Percentiles rank a stretch among this genome's conserved stretches.
phyloP scores from a whole-genome alignment of 2,888 invertebrate species.

The Drosophila fulvimacula region DNA sequence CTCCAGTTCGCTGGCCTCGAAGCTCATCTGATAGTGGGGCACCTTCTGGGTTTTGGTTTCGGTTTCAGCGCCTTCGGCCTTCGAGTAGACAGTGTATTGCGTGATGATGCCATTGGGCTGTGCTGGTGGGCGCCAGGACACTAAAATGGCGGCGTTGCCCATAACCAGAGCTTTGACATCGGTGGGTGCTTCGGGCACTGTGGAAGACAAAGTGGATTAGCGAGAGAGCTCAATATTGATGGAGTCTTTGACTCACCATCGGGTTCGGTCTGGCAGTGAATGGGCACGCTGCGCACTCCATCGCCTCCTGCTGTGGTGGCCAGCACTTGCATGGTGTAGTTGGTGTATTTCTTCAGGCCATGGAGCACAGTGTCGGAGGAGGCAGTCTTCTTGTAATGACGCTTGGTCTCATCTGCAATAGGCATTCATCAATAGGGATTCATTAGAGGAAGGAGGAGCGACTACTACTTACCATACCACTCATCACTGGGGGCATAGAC shows the following conservation, averaged over 20 bases:
- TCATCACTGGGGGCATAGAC: slow-evolving; percentile 95
- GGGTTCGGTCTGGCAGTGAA: slow-evolving; percentile 97
- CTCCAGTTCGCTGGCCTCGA: slow-evolving; percentile 93
- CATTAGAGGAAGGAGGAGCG: rapidly evolving
- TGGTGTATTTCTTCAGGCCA: slow-evolving; percentile 96
- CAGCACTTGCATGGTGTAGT: slow-evolving; percentile 98
- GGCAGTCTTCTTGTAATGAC: slow-evolving; percentile 96
- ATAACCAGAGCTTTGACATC: slow-evolving; percentile 97
- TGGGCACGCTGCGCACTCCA: slow-evolving; percentile 90
- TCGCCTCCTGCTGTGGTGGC: slow-evolving; percentile 98
- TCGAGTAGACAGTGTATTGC: slow-evolving; percentile 96
- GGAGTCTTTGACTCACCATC: slow-evolving; percentile 88
- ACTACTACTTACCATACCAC: slow-evolving; percentile 92
- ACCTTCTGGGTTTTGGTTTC: slow-evolving; percentile 91
- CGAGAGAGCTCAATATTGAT: rapidly evolving
- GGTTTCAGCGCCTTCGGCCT: slow-evolving; percentile 88
- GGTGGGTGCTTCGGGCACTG: slow-evolving; percentile 96
- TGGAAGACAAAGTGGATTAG: neutral
- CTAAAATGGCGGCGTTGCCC: slow-evolving; percentile 95
- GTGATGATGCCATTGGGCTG: slow-evolving; percentile 96
- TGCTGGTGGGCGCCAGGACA: slow-evolving; percentile 96
- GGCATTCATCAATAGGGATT: neutral
- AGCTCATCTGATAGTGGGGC: slow-evolving; percentile 93
- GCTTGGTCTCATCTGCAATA: slow-evolving; percentile 92
- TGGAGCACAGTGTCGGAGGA: slow-evolving; percentile 97